A percentile compares a stretch with the other conserved stretches of the same genome.
phyloP scores from a whole-genome alignment of 2,113 vertebrate genomes.

The Lophura nycthemera region DNA sequence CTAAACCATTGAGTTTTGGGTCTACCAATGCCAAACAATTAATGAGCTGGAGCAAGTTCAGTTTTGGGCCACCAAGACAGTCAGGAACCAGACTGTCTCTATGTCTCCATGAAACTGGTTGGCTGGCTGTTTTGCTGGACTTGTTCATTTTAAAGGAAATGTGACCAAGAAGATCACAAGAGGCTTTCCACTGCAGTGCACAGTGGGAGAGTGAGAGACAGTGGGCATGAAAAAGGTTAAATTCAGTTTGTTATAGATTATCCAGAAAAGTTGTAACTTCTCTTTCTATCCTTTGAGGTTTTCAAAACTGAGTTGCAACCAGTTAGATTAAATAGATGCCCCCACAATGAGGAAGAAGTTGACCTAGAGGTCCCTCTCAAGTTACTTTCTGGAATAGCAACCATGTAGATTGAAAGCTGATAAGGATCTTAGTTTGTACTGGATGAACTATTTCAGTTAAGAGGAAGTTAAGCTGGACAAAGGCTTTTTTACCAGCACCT shows the following conservation, averaged over 20 bases:
- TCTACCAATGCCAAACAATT: background rate
- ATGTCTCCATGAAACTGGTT: fast-evolving
- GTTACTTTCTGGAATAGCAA: background rate
- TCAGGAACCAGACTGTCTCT: background rate
- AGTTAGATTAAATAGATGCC: background rate
- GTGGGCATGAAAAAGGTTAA: background rate
- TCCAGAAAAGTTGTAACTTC: background rate
- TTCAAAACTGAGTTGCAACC: background rate
- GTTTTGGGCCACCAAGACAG: background rate
- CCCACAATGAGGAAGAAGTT: background rate
- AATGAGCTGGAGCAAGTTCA: background rate
- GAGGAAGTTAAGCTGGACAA: background rate
- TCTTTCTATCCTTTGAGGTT: background rate
- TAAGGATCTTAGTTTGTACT: background rate
- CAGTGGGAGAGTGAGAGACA: background rate
- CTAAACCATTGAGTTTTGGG: background rate
- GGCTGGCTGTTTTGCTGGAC: no score
- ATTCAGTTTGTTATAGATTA: background rate
- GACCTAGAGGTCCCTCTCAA: background rate
- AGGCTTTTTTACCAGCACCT: background rate
- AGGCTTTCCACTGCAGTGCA: background rate
- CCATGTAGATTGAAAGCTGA: background rate
- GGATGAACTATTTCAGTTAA: background rate
- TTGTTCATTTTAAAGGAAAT: background rate
- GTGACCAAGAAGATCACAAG: background rate